These are phyloP conservation scores for Apamea anceps DNA, from an alignment of 2,888 invertebrate species.

Conservation along the genomic window DNA sequence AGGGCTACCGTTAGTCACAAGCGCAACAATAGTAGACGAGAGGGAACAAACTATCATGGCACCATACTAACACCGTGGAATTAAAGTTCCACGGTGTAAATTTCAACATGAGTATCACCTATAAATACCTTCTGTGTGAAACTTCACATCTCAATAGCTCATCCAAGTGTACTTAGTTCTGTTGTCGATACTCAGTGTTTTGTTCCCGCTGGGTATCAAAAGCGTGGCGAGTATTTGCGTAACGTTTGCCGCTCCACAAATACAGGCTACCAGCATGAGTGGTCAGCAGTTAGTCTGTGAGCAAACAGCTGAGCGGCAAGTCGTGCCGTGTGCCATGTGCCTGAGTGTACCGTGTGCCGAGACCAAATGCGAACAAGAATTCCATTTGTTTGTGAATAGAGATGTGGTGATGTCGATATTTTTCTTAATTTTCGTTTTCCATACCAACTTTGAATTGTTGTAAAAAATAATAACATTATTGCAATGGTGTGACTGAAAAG, in stretches of 20 bases:
- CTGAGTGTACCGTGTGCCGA: background rate
- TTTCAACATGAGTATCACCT: no score
- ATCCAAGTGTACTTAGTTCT: background rate
- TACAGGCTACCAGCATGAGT: constrained; percentile 18
- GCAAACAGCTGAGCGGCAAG: constrained; percentile 32
- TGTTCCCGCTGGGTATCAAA: background rate
- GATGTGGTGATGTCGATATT: constrained; percentile 27
- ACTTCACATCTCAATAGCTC: background rate
- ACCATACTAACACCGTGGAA: background rate
- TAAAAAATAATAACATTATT: background rate
- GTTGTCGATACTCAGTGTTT: background rate
- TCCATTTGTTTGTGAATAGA: constrained; percentile 16
- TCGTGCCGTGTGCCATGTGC: constrained; percentile 9
- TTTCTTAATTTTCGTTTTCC: background rate
- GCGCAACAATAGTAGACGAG: background rate
- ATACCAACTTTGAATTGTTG: background rate
- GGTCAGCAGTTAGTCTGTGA: constrained; percentile 8
- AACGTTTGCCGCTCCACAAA: constrained; percentile 17
- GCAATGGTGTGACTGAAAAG: background rate
- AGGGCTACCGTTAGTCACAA: background rate
- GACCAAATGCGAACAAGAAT: background rate
- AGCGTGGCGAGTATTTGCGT: background rate
- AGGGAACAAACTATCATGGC: background rate
- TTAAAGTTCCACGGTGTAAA: no score
- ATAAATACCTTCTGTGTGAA: background rate